Base-by-base conservation (phyloP, 2,797 vertebrate species). In the Ibycter americanus region DNA sequence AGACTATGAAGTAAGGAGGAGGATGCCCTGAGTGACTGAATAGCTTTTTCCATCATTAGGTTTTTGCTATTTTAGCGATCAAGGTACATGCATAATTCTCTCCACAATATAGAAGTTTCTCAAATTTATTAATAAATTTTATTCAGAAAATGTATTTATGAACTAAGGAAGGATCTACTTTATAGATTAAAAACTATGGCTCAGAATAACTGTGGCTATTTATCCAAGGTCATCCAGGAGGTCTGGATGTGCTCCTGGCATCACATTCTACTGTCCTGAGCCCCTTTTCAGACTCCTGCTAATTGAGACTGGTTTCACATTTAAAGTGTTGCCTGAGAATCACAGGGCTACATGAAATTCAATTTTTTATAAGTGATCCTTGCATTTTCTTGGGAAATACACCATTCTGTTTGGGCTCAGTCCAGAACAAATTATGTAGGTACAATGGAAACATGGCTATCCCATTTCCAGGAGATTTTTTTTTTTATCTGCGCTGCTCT, bases 391-490 rank as follows among this genome's bases (percentile, higher is more conserved):
- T 54, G 21, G 20, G 32, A 94, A 90, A 89, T 70, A 70, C 22
- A 87, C 21, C 4, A 59, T 78, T 58, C 26, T 42, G 5, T 76
- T 78, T 88, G 83, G 80, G 42, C 51, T 91, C 31, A 47, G 47
- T 91, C 85, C 80, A 91, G 63, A 95, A 91, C 74, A 77, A 93
- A 78, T 96, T 95, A 68, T 82, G 27, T 20, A 40, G 29, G 46
- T 76, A 72, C 66, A 93, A 94, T 90, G 62, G 61, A 93, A 96
- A 92, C 66, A 82, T 2, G 1, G 17, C 73, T 95, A 77, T 93
- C 92, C 81, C 68, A 91, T 96, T 97, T 97, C 90, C 91, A 90
- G 32, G 71, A 96, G 58, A 96, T 96, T 93, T 96, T 93, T 93
- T 96, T 93, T 40, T 91, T 98, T 97, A 92, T 96, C 59, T 93